Evolutionary conservation across 2,888 invertebrate genomes (phyloP).

Genomic region (Craniophora ligustri): DNA sequence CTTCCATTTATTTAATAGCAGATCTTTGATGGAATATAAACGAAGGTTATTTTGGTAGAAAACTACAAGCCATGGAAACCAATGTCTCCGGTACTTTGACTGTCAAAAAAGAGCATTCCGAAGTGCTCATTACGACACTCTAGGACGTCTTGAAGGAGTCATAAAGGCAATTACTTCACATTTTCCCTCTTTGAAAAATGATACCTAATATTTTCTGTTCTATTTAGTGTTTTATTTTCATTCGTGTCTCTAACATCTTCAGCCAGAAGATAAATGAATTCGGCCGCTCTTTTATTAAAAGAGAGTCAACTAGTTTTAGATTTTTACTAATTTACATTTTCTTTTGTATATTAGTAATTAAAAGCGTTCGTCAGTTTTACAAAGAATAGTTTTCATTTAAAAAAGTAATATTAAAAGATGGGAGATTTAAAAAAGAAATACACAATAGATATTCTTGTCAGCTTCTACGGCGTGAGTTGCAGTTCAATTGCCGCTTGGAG

Average conservation of each 20-base stretch:
- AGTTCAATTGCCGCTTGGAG: too few species aligned
- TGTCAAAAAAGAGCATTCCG: slow-evolving; percentile 64
- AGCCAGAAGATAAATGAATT: slow-evolving; percentile 12
- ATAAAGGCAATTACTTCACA: slow-evolving; percentile 71
- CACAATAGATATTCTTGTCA: too few species aligned
- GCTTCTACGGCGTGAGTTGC: too few species aligned
- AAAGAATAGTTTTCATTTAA: too few species aligned
- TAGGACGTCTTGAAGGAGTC: slow-evolving; percentile 64
- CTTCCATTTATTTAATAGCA: slow-evolving; percentile 37
- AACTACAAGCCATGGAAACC: slow-evolving; percentile 59
- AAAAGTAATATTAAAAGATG: too few species aligned
- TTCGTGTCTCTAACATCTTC: slow-evolving; percentile 6
- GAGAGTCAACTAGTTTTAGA: background rate
- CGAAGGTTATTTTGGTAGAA: slow-evolving; percentile 36
- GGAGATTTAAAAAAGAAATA: too few species aligned
- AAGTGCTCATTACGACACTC: slow-evolving; percentile 73
- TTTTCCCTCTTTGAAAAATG: slow-evolving; percentile 56
- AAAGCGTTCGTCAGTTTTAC: background rate
- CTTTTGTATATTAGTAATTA: background rate
- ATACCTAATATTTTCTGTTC: slow-evolving; percentile 26
- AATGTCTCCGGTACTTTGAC: slow-evolving; percentile 57
- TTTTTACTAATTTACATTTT: background rate
- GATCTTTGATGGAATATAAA: slow-evolving; percentile 55
- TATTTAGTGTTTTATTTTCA: slow-evolving; percentile 25
- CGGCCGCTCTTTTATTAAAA: slow-evolving; percentile 5